Percentiles rank a stretch among this genome's conserved stretches.
These are phyloP conservation scores for Smutsia temminckii DNA, from an alignment of 2,797 vertebrate genomes.

Conservation along the genomic window DNA sequence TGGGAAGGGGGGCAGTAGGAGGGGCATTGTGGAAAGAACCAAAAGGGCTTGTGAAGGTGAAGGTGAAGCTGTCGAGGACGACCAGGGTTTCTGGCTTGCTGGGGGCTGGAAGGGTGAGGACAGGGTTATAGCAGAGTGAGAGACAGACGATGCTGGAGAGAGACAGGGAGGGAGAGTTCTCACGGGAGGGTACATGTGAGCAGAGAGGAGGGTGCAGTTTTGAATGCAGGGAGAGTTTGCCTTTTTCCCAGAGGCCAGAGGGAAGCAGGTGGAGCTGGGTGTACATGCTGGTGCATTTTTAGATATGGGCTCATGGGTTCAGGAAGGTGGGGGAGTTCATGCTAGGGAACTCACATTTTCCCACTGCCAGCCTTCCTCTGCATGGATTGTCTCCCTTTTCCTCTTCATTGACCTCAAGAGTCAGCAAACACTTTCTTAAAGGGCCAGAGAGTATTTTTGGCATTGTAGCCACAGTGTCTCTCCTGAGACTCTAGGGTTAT, in stretches of 20 bases:
- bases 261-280: neutral
- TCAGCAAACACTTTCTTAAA: neutral
- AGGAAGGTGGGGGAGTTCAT: neutral
- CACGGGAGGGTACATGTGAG: neutral
- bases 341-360: neutral
- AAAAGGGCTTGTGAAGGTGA: neutral
- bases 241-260: neutral
- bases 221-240: neutral
- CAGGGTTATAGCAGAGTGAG: no score
- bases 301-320: neutral
- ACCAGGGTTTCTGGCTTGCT: neutral
- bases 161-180: neutral
- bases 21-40: neutral
- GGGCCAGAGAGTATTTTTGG: neutral
- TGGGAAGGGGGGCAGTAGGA: no score
- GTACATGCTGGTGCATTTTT: neutral
- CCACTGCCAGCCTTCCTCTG: neutral
- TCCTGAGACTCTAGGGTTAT: neutral
- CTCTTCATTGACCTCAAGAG: neutral
- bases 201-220: neutral
- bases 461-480: neutral
- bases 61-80: neutral
- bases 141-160: neutral
- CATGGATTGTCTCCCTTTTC: neutral
- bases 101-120: neutral